phyloP scores from a whole-genome alignment of 2,888 invertebrate genomes.

The Campoplex nolae region DNA sequence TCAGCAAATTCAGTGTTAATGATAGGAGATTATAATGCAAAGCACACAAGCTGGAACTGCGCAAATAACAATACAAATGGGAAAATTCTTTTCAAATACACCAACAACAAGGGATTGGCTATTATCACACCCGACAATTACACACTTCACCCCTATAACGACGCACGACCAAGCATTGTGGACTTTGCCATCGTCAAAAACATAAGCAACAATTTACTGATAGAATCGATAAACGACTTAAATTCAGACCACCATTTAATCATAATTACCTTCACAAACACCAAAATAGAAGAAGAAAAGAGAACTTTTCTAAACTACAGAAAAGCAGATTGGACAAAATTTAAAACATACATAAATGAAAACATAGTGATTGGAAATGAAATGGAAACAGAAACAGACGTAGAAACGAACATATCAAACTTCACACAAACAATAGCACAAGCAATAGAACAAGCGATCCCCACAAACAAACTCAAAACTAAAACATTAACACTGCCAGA shows the following conservation, averaged over 20 bases:
- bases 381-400: background rate
- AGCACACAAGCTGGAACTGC: slow-evolving; percentile 32
- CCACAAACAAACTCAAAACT: background rate
- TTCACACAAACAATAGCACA: background rate
- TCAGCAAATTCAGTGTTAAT: background rate
- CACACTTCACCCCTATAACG: slow-evolving; percentile 4
- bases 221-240: slow-evolving; percentile 9
- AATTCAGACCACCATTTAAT: slow-evolving; percentile 29
- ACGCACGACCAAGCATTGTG: slow-evolving; percentile 5
- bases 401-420: background rate
- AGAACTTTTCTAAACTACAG: slow-evolving; percentile 16
- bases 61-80: background rate
- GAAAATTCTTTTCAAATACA: slow-evolving; percentile 2
- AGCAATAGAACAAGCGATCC: slow-evolving; percentile 11
- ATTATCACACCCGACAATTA: slow-evolving; percentile 7
- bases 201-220: slow-evolving; percentile 5
- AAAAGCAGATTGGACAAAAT: slow-evolving; percentile 36
- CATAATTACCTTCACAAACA: background rate
- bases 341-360: background rate
- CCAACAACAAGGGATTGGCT: background rate
- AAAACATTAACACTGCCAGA: background rate
- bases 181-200: slow-evolving; percentile 28
- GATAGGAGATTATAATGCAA: slow-evolving; percentile 40
- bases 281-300: background rate
- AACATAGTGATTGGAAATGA: background rate